Evolutionary conservation across 2,797 vertebrate species (phyloP).

Genomic region (Florisuga fusca): DNA sequence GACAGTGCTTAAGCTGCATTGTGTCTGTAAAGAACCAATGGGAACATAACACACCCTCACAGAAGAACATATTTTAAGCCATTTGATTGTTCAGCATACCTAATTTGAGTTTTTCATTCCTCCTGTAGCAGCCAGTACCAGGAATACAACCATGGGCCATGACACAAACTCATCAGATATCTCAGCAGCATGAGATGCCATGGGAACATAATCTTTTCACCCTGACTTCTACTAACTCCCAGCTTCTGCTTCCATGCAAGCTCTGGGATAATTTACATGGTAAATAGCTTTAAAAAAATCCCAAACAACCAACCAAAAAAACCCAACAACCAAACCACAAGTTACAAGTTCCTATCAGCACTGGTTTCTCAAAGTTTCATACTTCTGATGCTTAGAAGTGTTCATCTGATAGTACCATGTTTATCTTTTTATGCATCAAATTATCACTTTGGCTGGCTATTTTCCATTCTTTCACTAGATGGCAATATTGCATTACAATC

Average conservation of each 20-base stretch:
- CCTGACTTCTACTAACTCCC: background rate
- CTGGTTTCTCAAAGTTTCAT: background rate
- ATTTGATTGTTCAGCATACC: background rate
- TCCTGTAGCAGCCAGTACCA: background rate
- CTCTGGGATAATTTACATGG: background rate
- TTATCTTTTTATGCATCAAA: background rate
- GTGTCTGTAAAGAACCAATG: background rate
- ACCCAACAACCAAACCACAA: background rate
- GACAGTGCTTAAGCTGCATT: background rate
- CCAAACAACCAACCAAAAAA: too few relatives aligned
- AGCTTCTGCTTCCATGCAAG: background rate
- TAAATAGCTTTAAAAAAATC: too few relatives aligned
- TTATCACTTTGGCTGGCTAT: background rate
- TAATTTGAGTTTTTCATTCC: background rate
- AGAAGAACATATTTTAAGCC: background rate
- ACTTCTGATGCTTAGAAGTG: background rate
- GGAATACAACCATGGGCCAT: background rate
- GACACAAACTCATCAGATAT: background rate
- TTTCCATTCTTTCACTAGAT: slow-evolving; percentile 60
- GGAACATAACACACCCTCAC: background rate
- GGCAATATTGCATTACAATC: slow-evolving; percentile 60
- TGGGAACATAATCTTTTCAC: background rate
- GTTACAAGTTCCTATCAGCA: background rate
- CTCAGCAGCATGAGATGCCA: background rate
- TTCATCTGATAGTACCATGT: background rate